These are phyloP conservation scores for Rhimphoctona megacephalus DNA, from an alignment of 2,888 invertebrate species.

Conservation along the genomic window DNA sequence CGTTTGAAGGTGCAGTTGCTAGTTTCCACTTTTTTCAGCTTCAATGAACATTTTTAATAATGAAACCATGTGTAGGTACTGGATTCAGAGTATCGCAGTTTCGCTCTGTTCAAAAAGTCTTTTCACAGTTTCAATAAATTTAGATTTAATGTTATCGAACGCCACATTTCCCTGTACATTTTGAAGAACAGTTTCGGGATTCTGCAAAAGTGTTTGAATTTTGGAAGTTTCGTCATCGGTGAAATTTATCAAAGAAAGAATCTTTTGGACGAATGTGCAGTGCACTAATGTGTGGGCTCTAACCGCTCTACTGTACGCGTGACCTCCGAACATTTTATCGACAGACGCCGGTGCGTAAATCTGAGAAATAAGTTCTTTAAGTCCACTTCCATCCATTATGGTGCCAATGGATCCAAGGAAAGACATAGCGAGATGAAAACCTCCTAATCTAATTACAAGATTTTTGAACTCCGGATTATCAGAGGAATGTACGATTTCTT, in stretches of 20 bases:
- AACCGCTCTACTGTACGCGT: slow-evolving; percentile 4
- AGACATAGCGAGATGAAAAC: slow-evolving; percentile 32
- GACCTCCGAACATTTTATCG: slow-evolving; percentile 41
- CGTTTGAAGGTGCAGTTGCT: slow-evolving; percentile 23
- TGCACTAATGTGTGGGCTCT: slow-evolving; percentile 24
- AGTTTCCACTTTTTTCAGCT: slow-evolving; percentile 32
- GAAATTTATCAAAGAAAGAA: slow-evolving; percentile 27
- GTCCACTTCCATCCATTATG: slow-evolving; percentile 49
- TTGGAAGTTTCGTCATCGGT: slow-evolving; percentile 11
- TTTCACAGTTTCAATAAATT: slow-evolving; percentile 37
- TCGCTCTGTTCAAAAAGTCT: background rate
- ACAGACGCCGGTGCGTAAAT: slow-evolving; percentile 46
- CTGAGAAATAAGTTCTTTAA: slow-evolving; percentile 26
- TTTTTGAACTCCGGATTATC: slow-evolving; percentile 35
- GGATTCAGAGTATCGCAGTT: slow-evolving; percentile 29
- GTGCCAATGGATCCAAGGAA: slow-evolving; percentile 40
- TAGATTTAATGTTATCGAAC: slow-evolving; percentile 5
- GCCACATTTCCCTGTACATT: background rate
- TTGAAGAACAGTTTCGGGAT: slow-evolving; percentile 14
- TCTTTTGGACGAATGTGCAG: slow-evolving; percentile 11
- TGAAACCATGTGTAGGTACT: slow-evolving; percentile 25
- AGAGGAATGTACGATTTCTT: slow-evolving; percentile 35
- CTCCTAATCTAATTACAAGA: slow-evolving; percentile 31
- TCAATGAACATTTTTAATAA: slow-evolving; percentile 32
- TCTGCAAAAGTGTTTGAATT: slow-evolving; percentile 12